Conservation (phyloP, 2,113 vertebrate genomes). For the Triplophysa rosa region DNA sequence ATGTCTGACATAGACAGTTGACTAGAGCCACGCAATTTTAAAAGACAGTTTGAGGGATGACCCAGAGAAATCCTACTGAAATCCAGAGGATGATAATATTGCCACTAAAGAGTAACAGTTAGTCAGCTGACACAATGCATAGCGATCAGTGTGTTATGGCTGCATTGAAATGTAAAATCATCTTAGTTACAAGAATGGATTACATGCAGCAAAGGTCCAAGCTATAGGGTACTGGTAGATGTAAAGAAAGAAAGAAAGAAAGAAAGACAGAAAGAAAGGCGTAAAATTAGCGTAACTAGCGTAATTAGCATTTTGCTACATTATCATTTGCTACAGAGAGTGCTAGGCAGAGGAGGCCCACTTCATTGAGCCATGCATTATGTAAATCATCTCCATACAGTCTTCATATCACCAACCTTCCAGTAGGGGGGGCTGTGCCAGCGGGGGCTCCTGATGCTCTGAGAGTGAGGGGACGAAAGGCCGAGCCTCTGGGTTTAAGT, state of each 20-base stretch:
- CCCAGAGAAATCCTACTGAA: conserved; percentile 34
- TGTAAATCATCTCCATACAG: conserved; percentile 51
- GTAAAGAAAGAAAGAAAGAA: conserved; percentile 12
- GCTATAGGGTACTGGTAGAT: not conserved
- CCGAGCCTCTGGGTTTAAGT: conserved; percentile 65
- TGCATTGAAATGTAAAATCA: conserved; percentile 27
- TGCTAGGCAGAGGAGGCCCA: conserved; percentile 50
- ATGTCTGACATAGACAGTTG: conserved; percentile 39
- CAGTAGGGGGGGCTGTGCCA: conserved; percentile 71
- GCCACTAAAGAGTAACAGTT: conserved; percentile 28
- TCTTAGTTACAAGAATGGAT: conserved; percentile 32
- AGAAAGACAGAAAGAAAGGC: conserved; percentile 1
- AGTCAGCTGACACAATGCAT: conserved; percentile 29
- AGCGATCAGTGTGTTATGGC: conserved; percentile 45
- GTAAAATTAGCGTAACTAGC: not conserved
- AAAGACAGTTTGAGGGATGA: conserved; percentile 27
- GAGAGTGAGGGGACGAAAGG: conserved; percentile 70
- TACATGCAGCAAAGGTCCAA: conserved; percentile 48
- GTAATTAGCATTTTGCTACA: conserved; percentile 10
- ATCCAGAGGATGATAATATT: conserved; percentile 23
- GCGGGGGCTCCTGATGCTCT: conserved; percentile 70
- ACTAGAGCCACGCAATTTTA: conserved; percentile 23
- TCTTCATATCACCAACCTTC: conserved; percentile 79
- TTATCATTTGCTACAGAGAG: conserved; percentile 37
- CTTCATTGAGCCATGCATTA: conserved; percentile 54